phyloP scores from a whole-genome alignment of 2,888 invertebrate genomes.

The Eristalis intricaria region DNA sequence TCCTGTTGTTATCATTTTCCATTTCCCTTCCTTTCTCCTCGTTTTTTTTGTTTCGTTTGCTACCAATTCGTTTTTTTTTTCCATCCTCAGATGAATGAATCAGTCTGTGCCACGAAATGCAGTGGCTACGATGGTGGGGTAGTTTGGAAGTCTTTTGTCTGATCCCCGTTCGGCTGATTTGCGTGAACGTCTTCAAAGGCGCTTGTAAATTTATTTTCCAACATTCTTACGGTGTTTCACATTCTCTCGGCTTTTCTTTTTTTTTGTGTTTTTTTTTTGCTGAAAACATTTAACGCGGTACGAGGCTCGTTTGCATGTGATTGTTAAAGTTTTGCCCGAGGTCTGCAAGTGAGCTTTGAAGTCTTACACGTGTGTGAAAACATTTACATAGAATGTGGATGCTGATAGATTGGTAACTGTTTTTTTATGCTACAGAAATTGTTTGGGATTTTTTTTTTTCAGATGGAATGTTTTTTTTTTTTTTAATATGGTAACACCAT shows the following conservation, averaged over 20 bases:
- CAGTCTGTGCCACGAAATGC: constrained; percentile 1
- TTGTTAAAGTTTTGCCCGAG: too few relatives aligned
- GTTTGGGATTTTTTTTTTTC: too few relatives aligned
- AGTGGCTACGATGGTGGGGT: not conserved
- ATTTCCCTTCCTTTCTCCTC: constrained; percentile 26
- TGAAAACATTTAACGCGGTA: not conserved
- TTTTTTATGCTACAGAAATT: too few relatives aligned
- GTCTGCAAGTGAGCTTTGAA: too few relatives aligned
- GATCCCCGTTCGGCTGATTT: constrained; percentile 14
- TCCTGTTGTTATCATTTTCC: constrained; percentile 71
- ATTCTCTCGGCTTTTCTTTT: not conserved
- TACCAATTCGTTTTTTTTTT: constrained; percentile 10
- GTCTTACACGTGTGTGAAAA: too few relatives aligned
- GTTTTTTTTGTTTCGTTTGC: constrained; percentile 10
- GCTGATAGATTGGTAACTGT: too few relatives aligned
- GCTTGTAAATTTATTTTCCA: constrained; percentile 2
- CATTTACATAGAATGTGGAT: too few relatives aligned
- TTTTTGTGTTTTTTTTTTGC: not conserved
- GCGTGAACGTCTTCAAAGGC: constrained; percentile 5
- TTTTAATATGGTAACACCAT: too few relatives aligned
- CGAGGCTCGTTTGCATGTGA: too few relatives aligned
- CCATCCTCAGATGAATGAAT: constrained; percentile 48
- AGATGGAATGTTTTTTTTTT: too few relatives aligned
- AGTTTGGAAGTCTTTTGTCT: constrained; percentile 23
- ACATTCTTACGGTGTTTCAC: not conserved